Evolutionary conservation across 64 coral and sea anemone species (phyloP), one percentile per base, ranked within the genome.

Genomic region (Catalaphyllia jardinei): DNA sequence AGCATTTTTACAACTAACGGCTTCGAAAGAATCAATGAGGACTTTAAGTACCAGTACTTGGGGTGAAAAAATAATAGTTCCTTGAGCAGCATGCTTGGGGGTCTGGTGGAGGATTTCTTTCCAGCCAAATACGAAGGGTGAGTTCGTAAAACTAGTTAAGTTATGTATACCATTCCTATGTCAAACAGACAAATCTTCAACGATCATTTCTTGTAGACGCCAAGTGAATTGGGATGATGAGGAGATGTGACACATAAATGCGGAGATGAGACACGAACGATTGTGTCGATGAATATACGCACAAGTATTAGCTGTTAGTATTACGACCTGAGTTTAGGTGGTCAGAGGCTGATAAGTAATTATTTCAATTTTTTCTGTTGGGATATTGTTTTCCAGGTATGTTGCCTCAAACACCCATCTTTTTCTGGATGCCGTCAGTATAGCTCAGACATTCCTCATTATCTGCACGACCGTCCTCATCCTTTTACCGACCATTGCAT

Each of bases 111-210:
- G 67, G 75, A 89, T 69, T 89, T 89, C 60, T 52, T 69, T 89
- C 62, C 75, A 79, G 76, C 25, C 62, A 89, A 79, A 52, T 89
- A 71, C 61, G 64, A 79, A 64, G 79, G 62, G 88, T 52, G 50
- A 52, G 50, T 52, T 4, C 10, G 4, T 52, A 5, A 52, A 52
- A 52, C n/a, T n/a, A n/a, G n/a, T 52, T 52, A 5, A 52, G 4
- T 52, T 52, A 52, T 52, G 50, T 52, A 52, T 52, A 52, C 50
- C 50, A 52, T 10, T 52, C 50, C 50, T 52, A 10, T 52, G 50
- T 52, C 50, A 52, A 52, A 52, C 50, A 4, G 50, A 5, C 4
- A 52, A 52, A 52, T 10, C 50, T 52, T 52, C 50, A 52, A 52
- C 50, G 4, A 52, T 52, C 50, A 52, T 52, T 52, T 52, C 4